Base-by-base conservation (phyloP, 2,113 vertebrate genomes). In the Piaya cayana region DNA sequence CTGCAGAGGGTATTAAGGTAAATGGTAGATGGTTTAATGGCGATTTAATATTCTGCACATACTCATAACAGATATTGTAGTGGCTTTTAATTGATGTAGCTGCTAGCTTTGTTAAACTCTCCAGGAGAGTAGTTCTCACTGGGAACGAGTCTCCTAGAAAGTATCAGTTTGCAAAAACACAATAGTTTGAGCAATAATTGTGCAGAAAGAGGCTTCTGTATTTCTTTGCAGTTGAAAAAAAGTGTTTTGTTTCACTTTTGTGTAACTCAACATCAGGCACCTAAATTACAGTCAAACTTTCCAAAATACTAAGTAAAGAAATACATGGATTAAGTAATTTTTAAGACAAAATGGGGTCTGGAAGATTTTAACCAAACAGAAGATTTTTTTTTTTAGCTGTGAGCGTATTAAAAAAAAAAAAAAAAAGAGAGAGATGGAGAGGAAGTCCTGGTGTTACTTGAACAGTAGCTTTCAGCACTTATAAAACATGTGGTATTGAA, bases 121-220 rank as follows among this genome's bases (percentile, higher is more conserved):
- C 95, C 92, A 91, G 95, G 94, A 97, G 94, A 91, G 82, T 86
- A 91, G 80, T 72, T 95, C 92, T 97, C 94, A 82, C 93, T 91
- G 95, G 94, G 94, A 95, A 94, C 13, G 58, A 94, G 79, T 86
- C 70, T 95, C 95, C 92, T 94, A 91, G 93, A 96, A 97, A 95
- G 94, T 95, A 95, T 92, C 95, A 84, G 93, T 94, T 95, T 96
- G 95, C 95, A 96, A 96, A 96, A 96, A 23, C 88, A 90, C 90
- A 96, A 92, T 87, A 80, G 90, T 97, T 85, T 63, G 82, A 58
- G 63, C 15, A 0, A 87, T 91, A 95, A 92, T 92, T 91, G 82
- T 83, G 64, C 76, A 94, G 95, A 91, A 95, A 88, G 70, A 84
- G 92, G 81, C 90, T 95, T 92, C 53, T 86, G 91, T 58, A 76